These are phyloP conservation scores for Mastomys natalensis DNA, from an alignment of 2,113 vertebrate genomes.

Conservation along the genomic window DNA sequence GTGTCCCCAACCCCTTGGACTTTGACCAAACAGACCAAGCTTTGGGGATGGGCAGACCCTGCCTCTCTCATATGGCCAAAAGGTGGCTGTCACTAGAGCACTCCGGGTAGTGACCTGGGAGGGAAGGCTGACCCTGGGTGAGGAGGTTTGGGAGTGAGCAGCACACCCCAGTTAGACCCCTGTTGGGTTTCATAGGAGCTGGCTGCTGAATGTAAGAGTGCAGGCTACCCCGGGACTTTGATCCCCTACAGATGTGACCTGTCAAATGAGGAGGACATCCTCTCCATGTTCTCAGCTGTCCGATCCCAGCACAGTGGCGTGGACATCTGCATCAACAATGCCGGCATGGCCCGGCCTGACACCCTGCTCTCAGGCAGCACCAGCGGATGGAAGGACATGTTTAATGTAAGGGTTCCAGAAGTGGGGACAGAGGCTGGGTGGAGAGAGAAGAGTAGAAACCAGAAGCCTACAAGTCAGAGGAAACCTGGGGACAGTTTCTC, in stretches of 20 bases:
- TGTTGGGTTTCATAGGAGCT: constrained; percentile 90
- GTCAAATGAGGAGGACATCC: constrained; percentile 96
- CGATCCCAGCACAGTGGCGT: constrained; percentile 94
- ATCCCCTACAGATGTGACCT: constrained; percentile 97
- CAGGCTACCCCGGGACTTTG: constrained; percentile 93
- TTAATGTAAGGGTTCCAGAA: constrained; percentile 90
- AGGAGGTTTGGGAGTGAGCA: constrained; percentile 49
- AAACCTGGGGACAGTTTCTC: not conserved
- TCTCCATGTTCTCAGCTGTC: constrained; percentile 98
- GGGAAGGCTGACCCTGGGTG: constrained; percentile 1
- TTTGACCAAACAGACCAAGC: constrained; percentile 46
- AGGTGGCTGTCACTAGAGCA: not conserved
- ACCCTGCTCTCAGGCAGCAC: constrained; percentile 94
- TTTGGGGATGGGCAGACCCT: constrained; percentile 29
- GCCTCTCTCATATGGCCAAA: not conserved
- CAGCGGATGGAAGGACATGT: constrained; percentile 96
- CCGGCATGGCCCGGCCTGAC: constrained; percentile 93
- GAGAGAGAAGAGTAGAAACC: not conserved
- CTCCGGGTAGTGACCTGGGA: not conserved
- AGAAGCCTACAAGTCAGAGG: not conserved
- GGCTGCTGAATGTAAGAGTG: constrained; percentile 96
- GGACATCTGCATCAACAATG: constrained; percentile 98
- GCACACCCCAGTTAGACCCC: constrained; percentile 75
- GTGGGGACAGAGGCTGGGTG: not conserved
- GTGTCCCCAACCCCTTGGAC: not conserved